These are phyloP conservation scores for Pseudonaja textilis DNA, from an alignment of 2,113 vertebrate genomes.

Conservation along the genomic window DNA sequence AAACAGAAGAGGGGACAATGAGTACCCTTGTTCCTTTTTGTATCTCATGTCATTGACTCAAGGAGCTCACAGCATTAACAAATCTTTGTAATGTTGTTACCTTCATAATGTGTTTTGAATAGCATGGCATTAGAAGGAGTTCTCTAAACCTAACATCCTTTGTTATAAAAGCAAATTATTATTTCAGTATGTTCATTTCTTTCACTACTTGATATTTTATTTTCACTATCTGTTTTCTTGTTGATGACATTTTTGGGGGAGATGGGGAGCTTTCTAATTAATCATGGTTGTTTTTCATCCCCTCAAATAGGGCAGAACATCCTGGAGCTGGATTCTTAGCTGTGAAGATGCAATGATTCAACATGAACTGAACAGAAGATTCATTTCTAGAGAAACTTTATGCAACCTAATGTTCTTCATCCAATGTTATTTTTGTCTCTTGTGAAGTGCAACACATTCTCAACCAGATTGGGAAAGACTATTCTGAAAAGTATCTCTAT, in stretches of 20 bases:
- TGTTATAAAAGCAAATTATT: background rate
- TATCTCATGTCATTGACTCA: background rate
- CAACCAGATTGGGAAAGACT: background rate
- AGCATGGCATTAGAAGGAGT: background rate
- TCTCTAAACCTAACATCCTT: background rate
- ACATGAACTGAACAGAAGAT: background rate
- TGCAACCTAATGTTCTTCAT: background rate
- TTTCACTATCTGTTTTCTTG: background rate
- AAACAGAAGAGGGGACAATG: background rate
- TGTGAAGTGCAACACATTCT: background rate
- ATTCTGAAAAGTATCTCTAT: background rate
- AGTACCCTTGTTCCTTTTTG: background rate
- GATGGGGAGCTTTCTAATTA: background rate
- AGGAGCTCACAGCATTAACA: constrained; percentile 8
- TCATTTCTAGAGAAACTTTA: background rate
- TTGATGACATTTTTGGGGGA: background rate
- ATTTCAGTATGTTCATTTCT: background rate
- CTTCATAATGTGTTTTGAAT: constrained; percentile 10
- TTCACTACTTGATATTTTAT: background rate
- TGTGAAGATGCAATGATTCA: background rate
- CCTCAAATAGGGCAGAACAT: background rate
- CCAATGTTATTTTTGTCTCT: background rate
- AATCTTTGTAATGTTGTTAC: constrained; percentile 7
- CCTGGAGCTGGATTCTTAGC: background rate
- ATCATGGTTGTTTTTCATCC: background rate